A percentile compares a stretch with the other conserved stretches of the same genome.
Evolutionary conservation across 2,797 vertebrate species (phyloP).

Genomic region (Eulemur mongoz): DNA sequence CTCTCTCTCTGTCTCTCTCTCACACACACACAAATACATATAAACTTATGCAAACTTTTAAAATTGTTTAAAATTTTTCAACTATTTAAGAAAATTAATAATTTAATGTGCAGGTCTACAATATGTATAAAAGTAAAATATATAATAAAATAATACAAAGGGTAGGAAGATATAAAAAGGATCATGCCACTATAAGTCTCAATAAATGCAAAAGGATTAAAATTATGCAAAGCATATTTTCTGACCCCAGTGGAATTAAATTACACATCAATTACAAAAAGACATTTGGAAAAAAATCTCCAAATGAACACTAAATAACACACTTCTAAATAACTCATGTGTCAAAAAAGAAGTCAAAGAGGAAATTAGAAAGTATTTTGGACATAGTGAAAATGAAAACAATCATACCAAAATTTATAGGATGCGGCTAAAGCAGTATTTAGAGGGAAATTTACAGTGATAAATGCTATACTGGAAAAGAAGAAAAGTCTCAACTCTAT

Average conservation of each 20-base stretch:
- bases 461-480: neutral
- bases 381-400: neutral
- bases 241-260: neutral
- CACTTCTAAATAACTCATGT: neutral
- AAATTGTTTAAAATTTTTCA: neutral
- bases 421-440: neutral
- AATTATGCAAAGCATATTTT: neutral
- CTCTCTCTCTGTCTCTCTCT: neutral
- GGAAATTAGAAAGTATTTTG: neutral
- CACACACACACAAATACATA: neutral
- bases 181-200: neutral
- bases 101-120: neutral
- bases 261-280: neutral
- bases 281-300: neutral
- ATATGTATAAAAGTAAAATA: neutral
- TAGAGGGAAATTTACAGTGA: neutral
- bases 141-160: neutral
- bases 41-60: neutral
- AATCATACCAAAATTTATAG: neutral
- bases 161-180: neutral
- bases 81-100: neutral
- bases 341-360: neutral
- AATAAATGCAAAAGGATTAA: neutral
- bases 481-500: neutral
- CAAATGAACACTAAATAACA: neutral